Conservation (phyloP, 2,113 vertebrate species). For the Penelope pileata region DNA sequence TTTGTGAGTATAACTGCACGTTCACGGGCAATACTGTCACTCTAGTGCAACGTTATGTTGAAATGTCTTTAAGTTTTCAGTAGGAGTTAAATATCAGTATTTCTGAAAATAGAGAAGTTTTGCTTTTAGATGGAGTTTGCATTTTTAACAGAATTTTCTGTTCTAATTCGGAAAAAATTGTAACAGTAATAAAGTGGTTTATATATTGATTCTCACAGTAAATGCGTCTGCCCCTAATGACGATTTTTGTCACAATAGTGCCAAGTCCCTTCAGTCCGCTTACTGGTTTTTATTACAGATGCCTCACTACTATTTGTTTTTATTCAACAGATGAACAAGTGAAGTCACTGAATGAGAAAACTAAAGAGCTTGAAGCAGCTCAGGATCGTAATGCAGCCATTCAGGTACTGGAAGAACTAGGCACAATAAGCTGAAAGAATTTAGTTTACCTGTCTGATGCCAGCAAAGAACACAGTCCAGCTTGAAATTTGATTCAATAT, state of each 20-base stretch:
- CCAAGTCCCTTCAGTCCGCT: not conserved
- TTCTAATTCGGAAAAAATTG: not conserved
- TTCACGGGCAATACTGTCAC: not conserved
- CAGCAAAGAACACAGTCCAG: not conserved
- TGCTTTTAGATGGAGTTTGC: rapidly evolving
- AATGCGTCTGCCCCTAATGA: not conserved
- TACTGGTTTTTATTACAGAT: not conserved
- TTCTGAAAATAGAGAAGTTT: not conserved
- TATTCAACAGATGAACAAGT: conserved; percentile 81
- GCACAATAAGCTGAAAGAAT: rapidly evolving
- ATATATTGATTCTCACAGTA: not conserved
- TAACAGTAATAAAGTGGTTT: not conserved
- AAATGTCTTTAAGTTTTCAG: not conserved
- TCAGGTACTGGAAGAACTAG: conserved; percentile 77
- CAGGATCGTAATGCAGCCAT: conserved; percentile 76
- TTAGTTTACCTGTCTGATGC: not conserved
- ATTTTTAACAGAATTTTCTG: not conserved
- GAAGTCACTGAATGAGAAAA: conserved; percentile 82
- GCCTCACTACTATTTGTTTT: not conserved
- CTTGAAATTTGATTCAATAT: not conserved
- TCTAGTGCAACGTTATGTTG: not conserved
- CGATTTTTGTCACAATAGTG: not conserved
- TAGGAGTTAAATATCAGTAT: not conserved
- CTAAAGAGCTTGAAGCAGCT: conserved; percentile 83
- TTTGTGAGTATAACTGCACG: conserved; percentile 77